phyloP scores from a whole-genome alignment of 2,888 invertebrate genomes.

The Diplolepis rosae region DNA sequence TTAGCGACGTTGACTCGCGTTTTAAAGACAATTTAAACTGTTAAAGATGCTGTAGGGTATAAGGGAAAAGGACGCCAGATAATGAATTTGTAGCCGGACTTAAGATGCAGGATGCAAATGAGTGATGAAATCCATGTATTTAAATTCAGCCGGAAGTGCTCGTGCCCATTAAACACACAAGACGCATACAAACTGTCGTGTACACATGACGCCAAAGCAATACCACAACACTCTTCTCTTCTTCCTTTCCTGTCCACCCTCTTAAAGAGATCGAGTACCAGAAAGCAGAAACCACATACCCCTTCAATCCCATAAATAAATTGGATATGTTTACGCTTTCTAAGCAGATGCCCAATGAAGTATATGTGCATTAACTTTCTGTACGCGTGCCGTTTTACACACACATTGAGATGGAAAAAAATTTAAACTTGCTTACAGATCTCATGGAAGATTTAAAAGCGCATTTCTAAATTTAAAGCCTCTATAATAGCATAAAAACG shows the following conservation, averaged over 20 bases:
- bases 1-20: neutral
- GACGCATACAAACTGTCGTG: neutral
- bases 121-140: constrained; percentile 9
- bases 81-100: no score
- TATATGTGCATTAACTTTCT: neutral
- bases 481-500: no score
- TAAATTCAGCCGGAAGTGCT: constrained; percentile 38
- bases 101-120: neutral
- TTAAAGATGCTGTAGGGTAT: neutral
- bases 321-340: constrained; percentile 32
- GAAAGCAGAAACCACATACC: constrained; percentile 38
- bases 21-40: neutral
- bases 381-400: neutral
- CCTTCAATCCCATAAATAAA: constrained; percentile 40
- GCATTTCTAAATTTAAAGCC: no score
- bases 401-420: no score
- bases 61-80: no score
- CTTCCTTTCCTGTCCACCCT: constrained; percentile 15
- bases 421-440: no score
- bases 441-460: no score
- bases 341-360: constrained; percentile 42
- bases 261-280: constrained; percentile 30
- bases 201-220: neutral
- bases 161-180: neutral
- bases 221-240: constrained; percentile 11